Evolutionary conservation across 2,888 invertebrate species (phyloP).

Genomic region (Drosophila colorata): DNA sequence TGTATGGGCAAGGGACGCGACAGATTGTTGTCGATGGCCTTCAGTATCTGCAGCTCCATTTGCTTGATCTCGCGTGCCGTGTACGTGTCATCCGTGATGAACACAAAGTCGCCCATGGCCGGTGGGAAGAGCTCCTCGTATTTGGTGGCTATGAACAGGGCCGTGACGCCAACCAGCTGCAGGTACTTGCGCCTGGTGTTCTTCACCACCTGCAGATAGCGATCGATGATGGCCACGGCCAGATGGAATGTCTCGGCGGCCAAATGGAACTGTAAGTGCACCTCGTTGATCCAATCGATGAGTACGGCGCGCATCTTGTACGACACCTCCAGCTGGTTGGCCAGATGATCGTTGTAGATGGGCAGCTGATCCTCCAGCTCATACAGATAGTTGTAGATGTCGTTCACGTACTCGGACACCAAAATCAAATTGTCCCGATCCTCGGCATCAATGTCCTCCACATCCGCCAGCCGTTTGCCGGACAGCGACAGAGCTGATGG

Average conservation of each 20-base stretch:
- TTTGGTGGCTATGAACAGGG: constrained; percentile 96
- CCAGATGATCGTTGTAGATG: constrained; percentile 89
- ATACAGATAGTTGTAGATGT: constrained; percentile 94
- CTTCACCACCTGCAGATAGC: constrained; percentile 89
- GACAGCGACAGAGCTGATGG: constrained; percentile 55
- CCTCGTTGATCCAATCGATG: constrained; percentile 97
- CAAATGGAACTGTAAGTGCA: constrained; percentile 94
- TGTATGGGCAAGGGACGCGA: constrained; percentile 95
- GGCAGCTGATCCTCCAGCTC: constrained; percentile 90
- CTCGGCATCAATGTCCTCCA: constrained; percentile 91
- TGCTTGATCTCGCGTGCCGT: constrained; percentile 90
- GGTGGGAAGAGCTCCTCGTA: constrained; percentile 98
- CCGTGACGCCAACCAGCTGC: constrained; percentile 95
- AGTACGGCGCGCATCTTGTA: constrained; percentile 95
- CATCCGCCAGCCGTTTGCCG: constrained; percentile 72
- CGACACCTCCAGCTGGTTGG: constrained; percentile 89
- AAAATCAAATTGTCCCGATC: constrained; percentile 91
- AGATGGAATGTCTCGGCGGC: constrained; percentile 95
- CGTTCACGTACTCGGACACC: constrained; percentile 94
- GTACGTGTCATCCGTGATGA: constrained; percentile 95
- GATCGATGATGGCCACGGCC: constrained; percentile 94
- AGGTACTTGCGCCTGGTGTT: constrained; percentile 89
- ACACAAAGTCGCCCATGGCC: constrained; percentile 94
- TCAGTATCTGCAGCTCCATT: constrained; percentile 93
- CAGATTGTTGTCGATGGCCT: constrained; percentile 91